Base-by-base conservation (phyloP, 2,113 vertebrate genomes). In the Cyanocitta stelleri region DNA sequence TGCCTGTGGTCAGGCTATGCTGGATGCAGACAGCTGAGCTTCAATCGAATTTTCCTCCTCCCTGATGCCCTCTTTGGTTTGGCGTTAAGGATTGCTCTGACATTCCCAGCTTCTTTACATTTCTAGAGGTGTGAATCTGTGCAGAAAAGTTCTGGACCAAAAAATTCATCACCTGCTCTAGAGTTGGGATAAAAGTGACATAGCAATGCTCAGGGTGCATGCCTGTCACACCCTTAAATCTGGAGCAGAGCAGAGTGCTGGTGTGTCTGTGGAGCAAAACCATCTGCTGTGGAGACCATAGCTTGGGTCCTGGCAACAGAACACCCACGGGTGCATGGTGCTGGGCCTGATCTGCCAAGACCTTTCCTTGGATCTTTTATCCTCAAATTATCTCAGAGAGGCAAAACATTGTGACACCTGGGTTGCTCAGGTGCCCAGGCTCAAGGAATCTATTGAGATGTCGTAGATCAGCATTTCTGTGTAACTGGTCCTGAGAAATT, bases 141-240 rank as follows among this genome's bases (percentile, higher is more conserved):
- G 46, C 86, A 90, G 64, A 67, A 43, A 74, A 88, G 16, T 86
- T 96, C 46, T 68, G 75, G 87, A 87, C 74, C 93, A 72, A 91
- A 81, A 91, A 90, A 75, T 55, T 58, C 9, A 8, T 88, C 64
- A 49, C 48, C 44, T 6, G 18, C 64, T 94, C 84, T 55, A 85
- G 76, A 83, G 90, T 37, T 59, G 83, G 55, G 48, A 77, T 88
- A 46, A 54, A 90, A 96, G 93, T 23, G 80, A 79, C 75, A 48
- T 41, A 51, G 84, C 68, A 49, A 43, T 0, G 0, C 49, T 73
- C 33, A 8, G 77, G 43, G 80, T 77, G 29, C 33, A 1, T 48
- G 39, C 16, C 4, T 67, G 81, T 81, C 7, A 0, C 77, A 68
- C 78, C 52, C 74, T 75, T 39, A 30, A 8, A 87, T 78, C 71